Base-by-base conservation (phyloP, 2,113 vertebrate genomes). In the Pelusios castaneus region DNA sequence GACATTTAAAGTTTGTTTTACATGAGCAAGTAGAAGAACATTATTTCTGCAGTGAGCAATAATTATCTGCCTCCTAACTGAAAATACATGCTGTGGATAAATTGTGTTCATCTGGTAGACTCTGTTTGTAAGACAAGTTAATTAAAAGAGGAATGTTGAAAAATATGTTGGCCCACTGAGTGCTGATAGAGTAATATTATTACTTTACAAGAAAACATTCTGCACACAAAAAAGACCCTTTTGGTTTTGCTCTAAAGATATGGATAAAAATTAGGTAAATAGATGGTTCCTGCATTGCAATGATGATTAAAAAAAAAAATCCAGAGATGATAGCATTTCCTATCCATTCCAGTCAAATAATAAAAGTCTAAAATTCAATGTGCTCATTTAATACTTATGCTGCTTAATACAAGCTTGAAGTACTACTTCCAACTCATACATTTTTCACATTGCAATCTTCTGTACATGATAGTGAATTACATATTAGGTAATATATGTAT, bases 1-100 rank as follows among this genome's bases (percentile, higher is more conserved):
- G 93, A 95, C 95, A 97, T 98, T 98, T 97, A 97, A 98, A 97
- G 95, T 98, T 98, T 97, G 95, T 97, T 98, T 98, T 98, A 98
- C 97, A 96, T 94, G 95, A 97, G 87, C 94, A 97, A 98, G 95
- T 96, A 97, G 91, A 97, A 95, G 92, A 97, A 95, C 91, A 93
- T 95, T 95, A 96, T 96, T 98, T 98, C 94, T 96, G 85, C 87
- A 97, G 94, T 96, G 91, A 97, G 84, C 93, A 97, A 98, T 97
- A 98, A 98, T 98, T 97, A 97, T 97, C 93, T 97, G 84, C 94
- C 95, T 97, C 82, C 92, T 96, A 97, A 97, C 90, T 95, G 93
- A 97, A 98, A 98, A 97, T 93, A 83, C 90, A 97, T 10, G 82
- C 94, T 96, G 89, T 85, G 92, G 93, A 97, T 97, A 98, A 97